Evolutionary conservation across 2,797 vertebrate species (phyloP).

Genomic region (Enteromius trimaculatus): DNA sequence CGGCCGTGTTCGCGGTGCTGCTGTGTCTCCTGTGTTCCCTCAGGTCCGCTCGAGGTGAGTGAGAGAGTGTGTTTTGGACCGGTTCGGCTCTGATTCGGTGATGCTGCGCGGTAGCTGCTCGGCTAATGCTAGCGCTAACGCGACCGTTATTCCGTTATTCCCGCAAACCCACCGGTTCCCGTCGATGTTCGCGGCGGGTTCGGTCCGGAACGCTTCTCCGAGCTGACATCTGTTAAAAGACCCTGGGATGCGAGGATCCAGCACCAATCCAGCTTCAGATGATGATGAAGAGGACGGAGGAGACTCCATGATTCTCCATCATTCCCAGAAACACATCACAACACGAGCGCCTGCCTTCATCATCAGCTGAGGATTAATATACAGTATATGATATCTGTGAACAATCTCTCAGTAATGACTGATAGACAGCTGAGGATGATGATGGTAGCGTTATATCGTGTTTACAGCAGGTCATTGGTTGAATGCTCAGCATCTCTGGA

Average conservation of each 20-base stretch:
- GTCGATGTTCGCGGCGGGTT: not conserved
- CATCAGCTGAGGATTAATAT: not conserved
- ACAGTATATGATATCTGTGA: not conserved
- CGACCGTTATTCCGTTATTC: not conserved
- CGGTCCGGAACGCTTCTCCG: too few species aligned
- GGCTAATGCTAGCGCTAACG: slow-evolving; percentile 62
- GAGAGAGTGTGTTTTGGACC: slow-evolving; percentile 52
- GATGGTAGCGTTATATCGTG: not conserved
- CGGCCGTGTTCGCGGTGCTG: slow-evolving; percentile 68
- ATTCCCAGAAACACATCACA: not conserved
- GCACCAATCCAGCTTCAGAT: slow-evolving; percentile 4
- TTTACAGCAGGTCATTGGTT: not conserved
- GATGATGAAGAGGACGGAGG: not conserved
- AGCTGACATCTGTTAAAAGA: not conserved
- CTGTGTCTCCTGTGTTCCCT: slow-evolving; percentile 70
- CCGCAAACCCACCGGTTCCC: slow-evolving; percentile 4
- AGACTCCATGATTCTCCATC: not conserved
- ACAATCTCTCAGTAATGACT: not conserved
- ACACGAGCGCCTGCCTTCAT: not conserved
- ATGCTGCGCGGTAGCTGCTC: slow-evolving; percentile 62
- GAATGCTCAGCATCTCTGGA: not conserved
- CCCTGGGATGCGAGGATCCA: not conserved
- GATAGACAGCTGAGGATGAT: not conserved
- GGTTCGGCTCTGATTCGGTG: slow-evolving; percentile 23
- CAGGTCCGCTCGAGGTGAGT: slow-evolving; percentile 76